Base-by-base conservation (phyloP, 23 tunicate species). In the Halocynthia roretzi region DNA sequence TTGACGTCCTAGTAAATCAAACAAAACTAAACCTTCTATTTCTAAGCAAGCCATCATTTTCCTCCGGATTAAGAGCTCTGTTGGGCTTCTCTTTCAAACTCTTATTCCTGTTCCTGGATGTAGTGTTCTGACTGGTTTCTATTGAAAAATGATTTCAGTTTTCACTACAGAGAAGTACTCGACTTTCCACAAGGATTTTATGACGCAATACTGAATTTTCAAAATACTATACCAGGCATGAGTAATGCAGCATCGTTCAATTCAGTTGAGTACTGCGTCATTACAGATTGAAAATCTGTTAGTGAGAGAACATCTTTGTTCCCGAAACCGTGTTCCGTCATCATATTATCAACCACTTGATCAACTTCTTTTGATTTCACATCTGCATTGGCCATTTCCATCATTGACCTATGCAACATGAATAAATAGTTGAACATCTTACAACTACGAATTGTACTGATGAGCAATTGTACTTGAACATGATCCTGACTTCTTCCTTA, bases 341-440 rank as follows among this genome's bases (percentile, higher is more conserved):
- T 79, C 72, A 88, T 83, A 52, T 86, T 80, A 61, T 88, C 58
- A 61, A 88, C 88, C 20, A 88, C 54, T 19, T 83, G 88, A 31
- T 89, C 89, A 6, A 89, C 40, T 71, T 84, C 73, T 76, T 82
- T 85, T 7, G 76, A 15, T 6, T 58, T 86, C 23, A 89, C 80
- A 5, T 83, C 61, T 10, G 89, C 83, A 68, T 84, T 89, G 54
- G 84, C 89, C 96, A 84, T 83, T 52, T 87, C 90, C 90, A 85
- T 85, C 90, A 85, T 83, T 85, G 80, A 78, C 93, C 79, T 81
- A 8, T 82, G 44, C 44, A 31, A 31, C 44, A 31, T 31, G 44
- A 31, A 31, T 31, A 31, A 31, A 31, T 31, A 31, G 44, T 31
- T 31, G 44, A 31, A 31, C 44, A 31, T 4, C 44, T 1, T 31